Base-by-base conservation (phyloP, 2,113 vertebrate species). In the Pavo muticus region DNA sequence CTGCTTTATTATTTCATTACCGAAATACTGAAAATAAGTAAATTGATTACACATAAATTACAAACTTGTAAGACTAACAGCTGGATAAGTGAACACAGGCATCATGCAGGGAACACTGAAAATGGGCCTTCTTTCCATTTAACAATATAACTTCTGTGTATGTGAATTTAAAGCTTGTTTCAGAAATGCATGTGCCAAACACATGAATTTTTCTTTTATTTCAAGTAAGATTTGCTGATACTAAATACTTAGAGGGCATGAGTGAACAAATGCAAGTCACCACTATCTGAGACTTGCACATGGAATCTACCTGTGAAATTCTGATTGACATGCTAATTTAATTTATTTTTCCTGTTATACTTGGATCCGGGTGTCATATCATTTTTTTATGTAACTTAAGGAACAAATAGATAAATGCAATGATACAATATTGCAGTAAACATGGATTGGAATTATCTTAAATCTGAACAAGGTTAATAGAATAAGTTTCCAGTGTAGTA, bases 81-180 rank as follows among this genome's bases (percentile, higher is more conserved):
- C 6, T 74, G 59, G 29, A 6, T 84, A 67, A 44, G 5, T 71
- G 32, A 82, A 71, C 4, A 9, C 39, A 61, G 79, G 32, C 13
- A 56, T 50, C 0, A 0, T 74, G 40, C 32, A 65, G 74, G 18
- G 35, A 87, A 29, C 24, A 64, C 5, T 2, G 5, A 40, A 74
- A 52, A 67, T 39, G 79, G 45, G 25, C 8, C 6, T 56, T 69
- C 44, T 69, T 91, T 85, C 47, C 4, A 16, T 69, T 90, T 81
- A 48, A 21, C 29, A 14, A 6, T 35, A 15, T 14, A 27, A 32
- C 57, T 68, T 57, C 15, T 27, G 6, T 70, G 59, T 44, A 19
- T 50, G 47, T 35, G 25, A 60, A 80, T 91, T 92, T 86, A 86
- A 93, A 89, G 10, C 8, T 82, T 15, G 12, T 60, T 7, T 81